A percentile compares a stretch with the other conserved stretches of the same genome.
phyloP scores from a whole-genome alignment of 2,113 vertebrate genomes.

The Micromys minutus region DNA sequence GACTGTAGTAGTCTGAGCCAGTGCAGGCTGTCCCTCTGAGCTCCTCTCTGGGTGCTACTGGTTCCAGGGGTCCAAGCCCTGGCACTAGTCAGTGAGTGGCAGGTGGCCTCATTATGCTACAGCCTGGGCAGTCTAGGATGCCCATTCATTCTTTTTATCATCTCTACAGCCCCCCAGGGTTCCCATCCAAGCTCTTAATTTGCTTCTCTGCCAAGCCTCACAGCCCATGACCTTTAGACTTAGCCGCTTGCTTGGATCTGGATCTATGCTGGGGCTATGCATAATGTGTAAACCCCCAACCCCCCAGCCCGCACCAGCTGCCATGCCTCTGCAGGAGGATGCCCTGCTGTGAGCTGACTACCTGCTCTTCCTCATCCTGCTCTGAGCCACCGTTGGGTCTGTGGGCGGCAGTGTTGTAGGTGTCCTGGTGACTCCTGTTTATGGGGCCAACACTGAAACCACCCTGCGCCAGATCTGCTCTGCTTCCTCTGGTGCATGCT shows the following conservation, averaged over 20 bases:
- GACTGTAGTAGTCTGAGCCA: background rate
- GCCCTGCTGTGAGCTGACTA: rapidly evolving
- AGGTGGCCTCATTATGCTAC: background rate
- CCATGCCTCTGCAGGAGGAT: rapidly evolving
- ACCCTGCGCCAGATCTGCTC: rapidly evolving
- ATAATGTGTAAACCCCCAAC: background rate
- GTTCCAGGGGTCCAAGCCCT: background rate
- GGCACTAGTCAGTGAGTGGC: background rate
- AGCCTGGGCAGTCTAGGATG: rapidly evolving
- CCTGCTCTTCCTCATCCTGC: background rate
- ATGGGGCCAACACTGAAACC: rapidly evolving
- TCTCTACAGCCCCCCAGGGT: background rate
- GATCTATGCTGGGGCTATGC: background rate
- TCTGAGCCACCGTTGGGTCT: background rate
- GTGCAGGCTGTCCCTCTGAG: rapidly evolving
- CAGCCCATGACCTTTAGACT: conserved; percentile 55
- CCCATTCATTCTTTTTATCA: background rate
- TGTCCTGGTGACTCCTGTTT: background rate
- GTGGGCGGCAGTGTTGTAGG: background rate
- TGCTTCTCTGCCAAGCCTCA: background rate
- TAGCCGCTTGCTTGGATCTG: background rate
- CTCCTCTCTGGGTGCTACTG: rapidly evolving
- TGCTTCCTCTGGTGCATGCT: background rate
- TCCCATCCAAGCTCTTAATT: conserved; percentile 53
- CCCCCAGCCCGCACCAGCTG: background rate